A percentile compares a stretch with the other conserved stretches of the same genome.
Conservation (phyloP, 2,888 invertebrate species). For the Cylloceria caligata region DNA sequence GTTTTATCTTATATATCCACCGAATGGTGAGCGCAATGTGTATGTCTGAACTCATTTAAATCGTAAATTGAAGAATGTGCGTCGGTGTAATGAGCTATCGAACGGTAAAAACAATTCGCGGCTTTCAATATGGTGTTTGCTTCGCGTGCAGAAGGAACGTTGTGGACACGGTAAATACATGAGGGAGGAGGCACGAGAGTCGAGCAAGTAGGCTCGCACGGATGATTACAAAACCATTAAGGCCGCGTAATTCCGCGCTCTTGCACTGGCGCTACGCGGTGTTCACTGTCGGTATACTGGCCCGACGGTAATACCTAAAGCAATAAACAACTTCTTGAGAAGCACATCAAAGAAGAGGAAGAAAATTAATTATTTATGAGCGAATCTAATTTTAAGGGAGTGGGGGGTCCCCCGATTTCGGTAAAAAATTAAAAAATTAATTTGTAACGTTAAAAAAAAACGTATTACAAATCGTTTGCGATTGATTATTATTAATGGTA, state of each 20-base stretch:
- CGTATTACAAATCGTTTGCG: too few relatives aligned
- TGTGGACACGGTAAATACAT: conserved; percentile 49
- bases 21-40: background rate
- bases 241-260: conserved; percentile 57
- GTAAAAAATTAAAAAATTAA: too few relatives aligned
- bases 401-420: conserved; percentile 1
- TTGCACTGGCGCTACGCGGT: conserved; percentile 45
- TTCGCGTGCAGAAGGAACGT: conserved; percentile 32
- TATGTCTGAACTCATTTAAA: conserved; percentile 16
- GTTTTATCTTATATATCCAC: background rate
- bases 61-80: conserved; percentile 39
- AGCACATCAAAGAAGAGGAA: conserved; percentile 48
- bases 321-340: conserved; percentile 66
- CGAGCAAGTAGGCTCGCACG: conserved; percentile 44
- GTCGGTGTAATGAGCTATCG: conserved; percentile 25
- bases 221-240: conserved; percentile 69
- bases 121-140: conserved; percentile 23
- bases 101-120: conserved; percentile 46
- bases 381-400: conserved; percentile 61
- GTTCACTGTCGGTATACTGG: conserved; percentile 37
- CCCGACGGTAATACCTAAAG: conserved; percentile 61
- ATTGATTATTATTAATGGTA: too few relatives aligned
- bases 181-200: conserved; percentile 30
- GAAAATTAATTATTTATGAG: conserved; percentile 67
- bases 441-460: background rate